Evolutionary conservation across 2,797 vertebrate species (phyloP).

Genomic region (Scomberomorus guttatus): DNA sequence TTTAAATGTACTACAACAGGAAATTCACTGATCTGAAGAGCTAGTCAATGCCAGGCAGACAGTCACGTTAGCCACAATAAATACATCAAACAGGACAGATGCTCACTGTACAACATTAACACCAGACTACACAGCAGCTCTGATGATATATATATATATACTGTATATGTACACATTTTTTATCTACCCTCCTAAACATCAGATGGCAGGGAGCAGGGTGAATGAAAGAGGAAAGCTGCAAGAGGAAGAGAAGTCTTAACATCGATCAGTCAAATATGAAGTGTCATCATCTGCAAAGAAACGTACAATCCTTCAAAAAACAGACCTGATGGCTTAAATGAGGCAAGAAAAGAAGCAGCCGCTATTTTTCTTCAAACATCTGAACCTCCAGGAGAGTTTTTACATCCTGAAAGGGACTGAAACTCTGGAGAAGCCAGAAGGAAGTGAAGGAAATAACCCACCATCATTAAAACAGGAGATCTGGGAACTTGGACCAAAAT

Average conservation of each 20-base stretch:
- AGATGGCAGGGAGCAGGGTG: neutral
- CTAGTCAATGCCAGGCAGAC: conserved; percentile 38
- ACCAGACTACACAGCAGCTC: conserved; percentile 44
- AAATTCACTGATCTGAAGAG: conserved; percentile 21
- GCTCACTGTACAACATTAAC: conserved; percentile 50
- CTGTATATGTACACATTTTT: conserved; percentile 36
- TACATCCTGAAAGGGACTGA: neutral
- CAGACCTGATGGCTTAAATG: neutral
- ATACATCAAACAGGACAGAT: conserved; percentile 38
- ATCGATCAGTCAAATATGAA: neutral
- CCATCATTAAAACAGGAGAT: no score
- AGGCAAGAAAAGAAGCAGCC: neutral
- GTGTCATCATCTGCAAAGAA: conserved; percentile 31
- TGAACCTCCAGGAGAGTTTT: neutral
- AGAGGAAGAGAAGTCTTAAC: neutral
- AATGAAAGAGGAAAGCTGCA: neutral
- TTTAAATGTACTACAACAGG: neutral
- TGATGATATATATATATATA: conserved; percentile 32
- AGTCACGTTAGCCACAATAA: conserved; percentile 51
- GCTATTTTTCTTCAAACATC: neutral
- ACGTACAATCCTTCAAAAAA: neutral
- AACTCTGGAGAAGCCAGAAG: neutral
- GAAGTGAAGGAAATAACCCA: neutral
- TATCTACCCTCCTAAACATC: neutral
- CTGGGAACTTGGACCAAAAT: neutral